These are phyloP conservation scores for Semaprochilodus insignis DNA, from an alignment of 2,797 vertebrate genomes.

Conservation along the genomic window DNA sequence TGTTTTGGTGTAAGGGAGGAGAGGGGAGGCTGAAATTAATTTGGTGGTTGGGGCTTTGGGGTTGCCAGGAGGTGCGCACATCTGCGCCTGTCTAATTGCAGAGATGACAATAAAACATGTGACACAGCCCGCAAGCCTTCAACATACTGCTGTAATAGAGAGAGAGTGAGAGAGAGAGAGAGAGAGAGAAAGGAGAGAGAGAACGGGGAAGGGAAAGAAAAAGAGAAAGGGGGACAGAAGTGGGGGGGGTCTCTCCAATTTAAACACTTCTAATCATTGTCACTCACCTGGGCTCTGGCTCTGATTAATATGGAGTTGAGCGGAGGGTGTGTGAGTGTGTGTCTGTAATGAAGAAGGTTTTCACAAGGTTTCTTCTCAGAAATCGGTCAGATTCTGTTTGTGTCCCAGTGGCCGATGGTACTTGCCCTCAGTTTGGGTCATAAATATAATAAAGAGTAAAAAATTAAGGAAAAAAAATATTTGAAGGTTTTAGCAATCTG, in stretches of 20 bases:
- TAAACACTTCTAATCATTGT: slow-evolving; percentile 14
- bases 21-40: slow-evolving; percentile 57
- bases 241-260: neutral
- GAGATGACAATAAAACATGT: slow-evolving; percentile 74
- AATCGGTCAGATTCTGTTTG: too few species aligned
- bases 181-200: neutral
- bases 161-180: slow-evolving; percentile 5
- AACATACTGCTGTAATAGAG: slow-evolving; percentile 32
- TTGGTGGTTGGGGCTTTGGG: slow-evolving; percentile 69
- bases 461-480: too few species aligned
- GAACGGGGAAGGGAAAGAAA: neutral
- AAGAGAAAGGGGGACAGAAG: neutral
- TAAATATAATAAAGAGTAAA: too few species aligned
- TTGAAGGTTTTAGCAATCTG: too few species aligned
- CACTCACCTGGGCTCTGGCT: neutral
- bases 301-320: slow-evolving; percentile 11
- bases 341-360: neutral
- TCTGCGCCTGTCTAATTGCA: slow-evolving; percentile 80
- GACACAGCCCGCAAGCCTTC: slow-evolving; percentile 61
- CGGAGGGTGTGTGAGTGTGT: neutral
- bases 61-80: slow-evolving; percentile 74
- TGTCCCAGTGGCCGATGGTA: too few species aligned
- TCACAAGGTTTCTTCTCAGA: too few species aligned
- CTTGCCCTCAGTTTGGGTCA: too few species aligned
- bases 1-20: slow-evolving; percentile 44